Percentiles rank a stretch among this genome's conserved stretches.
These are phyloP conservation scores for Urocynchramus pylzowi DNA, from an alignment of 2,113 vertebrate species.

Conservation along the genomic window DNA sequence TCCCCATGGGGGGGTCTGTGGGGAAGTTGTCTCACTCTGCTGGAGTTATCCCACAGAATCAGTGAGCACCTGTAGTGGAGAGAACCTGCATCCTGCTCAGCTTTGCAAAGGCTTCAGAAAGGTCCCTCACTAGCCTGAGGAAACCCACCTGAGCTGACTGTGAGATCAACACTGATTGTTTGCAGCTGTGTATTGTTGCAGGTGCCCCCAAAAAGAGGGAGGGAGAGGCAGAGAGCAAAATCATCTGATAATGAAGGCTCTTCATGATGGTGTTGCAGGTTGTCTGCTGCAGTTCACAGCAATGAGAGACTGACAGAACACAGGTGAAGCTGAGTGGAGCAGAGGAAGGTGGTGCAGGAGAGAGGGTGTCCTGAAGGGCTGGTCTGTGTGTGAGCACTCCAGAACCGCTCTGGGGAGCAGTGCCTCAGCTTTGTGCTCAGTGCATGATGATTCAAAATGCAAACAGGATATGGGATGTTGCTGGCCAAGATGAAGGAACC, in stretches of 20 bases:
- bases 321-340: not conserved
- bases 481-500: not conserved
- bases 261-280: not conserved
- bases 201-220: not conserved
- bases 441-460: not conserved
- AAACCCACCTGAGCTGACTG: not conserved
- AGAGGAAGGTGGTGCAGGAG: not conserved
- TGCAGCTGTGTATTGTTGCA: not conserved
- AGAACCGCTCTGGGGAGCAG: accelerated
- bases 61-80: not conserved
- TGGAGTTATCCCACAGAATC: not conserved
- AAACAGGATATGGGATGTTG: too few relatives aligned
- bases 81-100: not conserved
- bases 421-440: not conserved
- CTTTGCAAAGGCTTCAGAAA: not conserved
- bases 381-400: not conserved
- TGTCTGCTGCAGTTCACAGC: not conserved
- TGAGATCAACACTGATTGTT: not conserved
- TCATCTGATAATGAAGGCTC: not conserved
- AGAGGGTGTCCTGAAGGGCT: not conserved
- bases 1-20: not conserved
- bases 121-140: not conserved
- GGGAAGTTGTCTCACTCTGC: not conserved
- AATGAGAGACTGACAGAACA: not conserved
- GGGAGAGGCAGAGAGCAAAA: not conserved